Base-by-base conservation (phyloP, 2,888 invertebrate genomes). In the Archips crataeganus region DNA sequence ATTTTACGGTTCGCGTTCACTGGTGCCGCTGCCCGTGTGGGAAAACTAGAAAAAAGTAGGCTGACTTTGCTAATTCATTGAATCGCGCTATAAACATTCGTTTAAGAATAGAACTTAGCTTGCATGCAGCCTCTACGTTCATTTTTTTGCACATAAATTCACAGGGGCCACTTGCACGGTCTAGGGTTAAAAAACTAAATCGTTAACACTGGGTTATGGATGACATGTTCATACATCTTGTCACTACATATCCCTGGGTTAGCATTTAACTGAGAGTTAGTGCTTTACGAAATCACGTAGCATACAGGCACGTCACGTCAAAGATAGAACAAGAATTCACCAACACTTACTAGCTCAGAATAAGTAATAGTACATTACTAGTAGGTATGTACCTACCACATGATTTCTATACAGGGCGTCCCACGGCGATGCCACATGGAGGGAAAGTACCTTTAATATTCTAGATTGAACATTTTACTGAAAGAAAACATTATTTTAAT, bases 1-100 rank as follows among this genome's bases (percentile, higher is more conserved):
- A 59, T 73, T 68, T 68, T 51, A 49, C n/a, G 13, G 36, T n/a
- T 60, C 36, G 6, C 8, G 36, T 60, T 36, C 8, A 6, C 9
- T 36, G 10, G 9, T 4, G 54, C 54, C n/a, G 49, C 49, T 34
- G 57, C 32, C 11, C 2, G 57, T 32, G 23, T 59, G 32, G 11
- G 34, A 59, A 59, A 60, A 36, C 34, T 36, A 60, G 36, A n/a
- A 36, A 60, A 6, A 39, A 39, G 39, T 39, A 3, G 39, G 6
- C 4, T 39, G 39, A 60, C 32, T 57, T 32, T 54, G 54, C 54
- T 23, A 23, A 54, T 54, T 11, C 49, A 54, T 9, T 54, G 54
- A 15, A 54, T n/a, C 23, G n/a, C 6, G n/a, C 49, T 15, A 9
- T 23, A 54, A 2, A 23, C 10, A 54, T 2, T 2, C 15, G 9